These are phyloP conservation scores for Pimpla rufipes DNA, from an alignment of 2,888 invertebrate genomes.

Conservation along the genomic window DNA sequence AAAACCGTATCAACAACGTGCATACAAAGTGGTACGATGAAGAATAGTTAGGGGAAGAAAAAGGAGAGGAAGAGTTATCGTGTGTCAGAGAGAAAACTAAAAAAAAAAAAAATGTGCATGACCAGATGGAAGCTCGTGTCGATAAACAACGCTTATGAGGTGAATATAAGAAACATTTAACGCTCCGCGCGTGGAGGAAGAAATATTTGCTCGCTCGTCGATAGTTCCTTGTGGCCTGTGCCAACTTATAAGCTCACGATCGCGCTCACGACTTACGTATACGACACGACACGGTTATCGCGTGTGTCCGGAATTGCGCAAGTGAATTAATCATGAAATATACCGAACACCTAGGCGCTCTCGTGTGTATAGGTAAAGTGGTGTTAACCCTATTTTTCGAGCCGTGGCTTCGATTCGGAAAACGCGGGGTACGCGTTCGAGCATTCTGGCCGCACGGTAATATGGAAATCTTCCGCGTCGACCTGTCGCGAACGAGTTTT, in stretches of 20 bases:
- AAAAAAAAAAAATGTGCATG: background rate
- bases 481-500: slow-evolving; percentile 37
- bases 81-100: background rate
- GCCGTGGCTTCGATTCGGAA: slow-evolving; percentile 19
- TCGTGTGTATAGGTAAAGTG: slow-evolving; percentile 10
- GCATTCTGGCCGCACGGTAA: slow-evolving; percentile 3
- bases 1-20: background rate
- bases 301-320: slow-evolving; percentile 59
- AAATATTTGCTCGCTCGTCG: slow-evolving; percentile 51
- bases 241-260: slow-evolving; percentile 27
- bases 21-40: background rate
- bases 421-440: background rate
- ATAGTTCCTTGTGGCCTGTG: slow-evolving; percentile 18
- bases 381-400: slow-evolving; percentile 32
- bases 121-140: slow-evolving; percentile 2
- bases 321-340: slow-evolving; percentile 63
- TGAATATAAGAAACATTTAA: slow-evolving; percentile 25
- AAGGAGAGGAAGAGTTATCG: background rate
- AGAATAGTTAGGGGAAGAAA: background rate
- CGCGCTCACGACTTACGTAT: slow-evolving; percentile 11
- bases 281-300: slow-evolving; percentile 47
- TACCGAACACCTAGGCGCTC: slow-evolving; percentile 24
- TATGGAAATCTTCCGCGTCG: slow-evolving; percentile 39
- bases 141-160: background rate
- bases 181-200: slow-evolving; percentile 15